These are phyloP conservation scores for Zophobas atratus DNA, from an alignment of 1,140 invertebrate species.

Conservation along the genomic window DNA sequence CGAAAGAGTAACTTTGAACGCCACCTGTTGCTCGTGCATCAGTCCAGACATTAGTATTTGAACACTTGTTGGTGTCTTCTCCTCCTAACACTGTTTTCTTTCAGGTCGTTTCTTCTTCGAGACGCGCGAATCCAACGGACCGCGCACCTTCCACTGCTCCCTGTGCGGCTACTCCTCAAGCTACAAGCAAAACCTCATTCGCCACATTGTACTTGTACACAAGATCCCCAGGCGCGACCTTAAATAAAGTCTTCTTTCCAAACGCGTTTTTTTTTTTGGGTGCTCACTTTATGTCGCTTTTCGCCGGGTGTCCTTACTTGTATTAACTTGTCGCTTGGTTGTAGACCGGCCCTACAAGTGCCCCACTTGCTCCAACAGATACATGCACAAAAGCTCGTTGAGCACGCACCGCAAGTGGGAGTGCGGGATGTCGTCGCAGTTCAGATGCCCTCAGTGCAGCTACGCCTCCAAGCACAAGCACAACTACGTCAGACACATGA, in stretches of 20 bases:
- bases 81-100: no score
- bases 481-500: constrained; percentile 28
- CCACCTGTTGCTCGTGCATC: constrained; percentile 70
- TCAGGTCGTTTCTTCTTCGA: no score
- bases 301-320: background rate
- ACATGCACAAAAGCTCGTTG: background rate
- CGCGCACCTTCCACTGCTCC: background rate
- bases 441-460: background rate
- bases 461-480: constrained; percentile 8
- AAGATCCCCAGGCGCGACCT: background rate
- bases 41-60: no score
- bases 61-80: no score
- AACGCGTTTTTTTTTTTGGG: background rate
- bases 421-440: constrained; percentile 14
- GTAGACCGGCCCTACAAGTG: constrained; percentile 14
- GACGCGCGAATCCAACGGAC: no score
- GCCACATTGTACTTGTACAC: constrained; percentile 2
- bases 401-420: constrained; percentile 1
- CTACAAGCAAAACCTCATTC: background rate
- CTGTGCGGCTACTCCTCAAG: background rate
- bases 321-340: constrained; percentile 1
- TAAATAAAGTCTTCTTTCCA: background rate
- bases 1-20: constrained; percentile 82
- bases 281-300: background rate
- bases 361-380: background rate